A percentile compares a stretch with the other conserved stretches of the same genome.
These are phyloP conservation scores for Rhagium mordax DNA, from an alignment of 2,888 invertebrate species.

Conservation along the genomic window DNA sequence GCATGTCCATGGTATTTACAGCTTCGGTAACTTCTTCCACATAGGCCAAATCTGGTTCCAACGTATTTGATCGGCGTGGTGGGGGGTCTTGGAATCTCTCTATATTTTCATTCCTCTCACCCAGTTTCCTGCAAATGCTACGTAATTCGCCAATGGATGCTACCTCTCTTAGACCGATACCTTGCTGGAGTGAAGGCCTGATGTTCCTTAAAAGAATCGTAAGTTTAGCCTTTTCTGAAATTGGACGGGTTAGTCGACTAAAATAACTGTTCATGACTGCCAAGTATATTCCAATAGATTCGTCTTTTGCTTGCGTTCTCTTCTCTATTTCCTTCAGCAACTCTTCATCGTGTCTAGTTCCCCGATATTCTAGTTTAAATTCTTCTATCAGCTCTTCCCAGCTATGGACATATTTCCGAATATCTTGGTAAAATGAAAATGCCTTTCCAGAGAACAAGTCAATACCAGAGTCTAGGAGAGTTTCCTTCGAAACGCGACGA, in stretches of 20 bases:
- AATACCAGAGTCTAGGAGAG: constrained; percentile 15
- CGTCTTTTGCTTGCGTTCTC: constrained; percentile 52
- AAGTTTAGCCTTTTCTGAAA: constrained; percentile 20
- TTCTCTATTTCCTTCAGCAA: constrained; percentile 48
- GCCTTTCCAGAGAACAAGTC: constrained; percentile 15
- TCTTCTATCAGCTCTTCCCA: constrained; percentile 17
- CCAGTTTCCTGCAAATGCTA: constrained; percentile 38
- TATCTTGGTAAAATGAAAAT: constrained; percentile 7
- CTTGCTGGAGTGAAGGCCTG: constrained; percentile 35
- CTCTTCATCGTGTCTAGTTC: constrained; percentile 49
- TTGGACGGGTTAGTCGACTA: constrained; percentile 6
- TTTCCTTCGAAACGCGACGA: constrained; percentile 20
- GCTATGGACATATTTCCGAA: neutral
- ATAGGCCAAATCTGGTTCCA: constrained; percentile 43
- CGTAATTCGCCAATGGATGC: no score
- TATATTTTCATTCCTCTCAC: constrained; percentile 15
- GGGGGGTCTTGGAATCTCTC: no score
- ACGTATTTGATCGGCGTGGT: neutral
- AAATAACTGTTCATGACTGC: constrained; percentile 40
- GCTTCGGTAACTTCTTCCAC: constrained; percentile 2
- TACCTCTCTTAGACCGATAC: constrained; percentile 33
- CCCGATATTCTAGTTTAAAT: constrained; percentile 43
- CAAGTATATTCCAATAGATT: constrained; percentile 47
- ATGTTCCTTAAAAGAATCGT: constrained; percentile 40
- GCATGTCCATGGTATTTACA: no score